Conservation (phyloP, 1,140 invertebrate species). For the Drosophila serrata region DNA sequence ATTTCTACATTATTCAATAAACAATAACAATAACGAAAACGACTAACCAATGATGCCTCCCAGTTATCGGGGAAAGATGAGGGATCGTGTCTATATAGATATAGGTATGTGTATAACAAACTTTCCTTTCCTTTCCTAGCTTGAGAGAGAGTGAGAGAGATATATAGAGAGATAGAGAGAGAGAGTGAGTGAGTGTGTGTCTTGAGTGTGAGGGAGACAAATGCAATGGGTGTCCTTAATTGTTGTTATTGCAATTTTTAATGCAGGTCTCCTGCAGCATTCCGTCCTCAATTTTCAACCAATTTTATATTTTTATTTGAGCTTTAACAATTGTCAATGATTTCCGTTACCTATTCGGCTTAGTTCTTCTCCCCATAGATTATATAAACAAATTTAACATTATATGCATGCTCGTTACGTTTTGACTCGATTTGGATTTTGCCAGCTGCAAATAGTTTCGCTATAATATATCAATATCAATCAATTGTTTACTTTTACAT, state of each 20-base stretch:
- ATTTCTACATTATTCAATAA: conserved; percentile 6
- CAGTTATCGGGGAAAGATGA: conserved; percentile 2
- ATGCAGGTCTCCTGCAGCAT: conserved; percentile 5
- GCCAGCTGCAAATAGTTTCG: conserved; percentile 19
- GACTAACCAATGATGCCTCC: conserved; percentile 24
- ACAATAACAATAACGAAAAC: conserved; percentile 29
- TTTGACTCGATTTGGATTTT: conserved; percentile 44
- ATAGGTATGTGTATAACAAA: conserved; percentile 38
- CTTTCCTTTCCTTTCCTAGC: conserved; percentile 18
- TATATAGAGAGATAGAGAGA: conserved; percentile 21
- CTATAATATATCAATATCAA: conserved; percentile 19
- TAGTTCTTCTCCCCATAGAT: conserved; percentile 70
- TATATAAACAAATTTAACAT: conserved; percentile 85
- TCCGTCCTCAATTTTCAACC: conserved; percentile 9
- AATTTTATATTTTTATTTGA: conserved; percentile 58
- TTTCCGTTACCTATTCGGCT: conserved; percentile 40
- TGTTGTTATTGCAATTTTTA: background rate
- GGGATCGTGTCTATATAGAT: conserved; percentile 32
- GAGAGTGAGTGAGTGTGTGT: background rate
- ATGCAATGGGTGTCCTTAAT: conserved; percentile 27
- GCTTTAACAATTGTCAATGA: conserved; percentile 77
- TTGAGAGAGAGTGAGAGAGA: conserved; percentile 22
- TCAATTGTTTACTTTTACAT: conserved; percentile 17
- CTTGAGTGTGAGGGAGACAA: conserved; percentile 29
- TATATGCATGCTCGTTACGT: conserved; percentile 54